phyloP scores from a whole-genome alignment of 2,113 vertebrate genomes.

The Paratilapia polleni region DNA sequence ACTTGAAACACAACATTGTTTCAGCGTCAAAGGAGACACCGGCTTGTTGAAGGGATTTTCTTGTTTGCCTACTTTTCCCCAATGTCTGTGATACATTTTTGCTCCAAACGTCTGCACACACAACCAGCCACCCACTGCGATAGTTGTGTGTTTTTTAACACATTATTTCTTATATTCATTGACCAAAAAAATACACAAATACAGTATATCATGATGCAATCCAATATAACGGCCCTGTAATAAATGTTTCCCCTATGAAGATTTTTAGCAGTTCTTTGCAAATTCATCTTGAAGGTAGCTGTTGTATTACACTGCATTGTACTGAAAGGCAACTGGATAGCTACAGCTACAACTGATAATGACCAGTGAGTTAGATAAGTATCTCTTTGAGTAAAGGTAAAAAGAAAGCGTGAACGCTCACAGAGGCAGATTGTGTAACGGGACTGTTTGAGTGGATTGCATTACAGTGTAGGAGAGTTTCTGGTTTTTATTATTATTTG shows the following conservation, averaged over 20 bases:
- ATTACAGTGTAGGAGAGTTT: not conserved
- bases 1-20: not conserved
- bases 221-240: not conserved
- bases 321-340: not conserved
- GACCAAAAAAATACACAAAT: not conserved
- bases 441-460: not conserved
- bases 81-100: not conserved
- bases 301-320: not conserved
- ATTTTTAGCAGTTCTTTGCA: not conserved
- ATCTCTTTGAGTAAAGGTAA: not conserved
- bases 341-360: not conserved
- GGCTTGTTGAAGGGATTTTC: not conserved
- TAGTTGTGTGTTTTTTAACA: not conserved
- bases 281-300: not conserved
- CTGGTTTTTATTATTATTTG: conserved; percentile 1
- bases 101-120: not conserved
- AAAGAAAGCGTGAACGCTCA: not conserved
- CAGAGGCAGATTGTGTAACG: not conserved
- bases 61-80: not conserved
- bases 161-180: not conserved
- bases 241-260: not conserved
- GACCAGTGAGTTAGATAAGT: not conserved
- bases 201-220: accelerated
- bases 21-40: not conserved
- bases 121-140: not conserved